Evolutionary conservation across 2,888 invertebrate species (phyloP).

Genomic region (Torymus auratus): DNA sequence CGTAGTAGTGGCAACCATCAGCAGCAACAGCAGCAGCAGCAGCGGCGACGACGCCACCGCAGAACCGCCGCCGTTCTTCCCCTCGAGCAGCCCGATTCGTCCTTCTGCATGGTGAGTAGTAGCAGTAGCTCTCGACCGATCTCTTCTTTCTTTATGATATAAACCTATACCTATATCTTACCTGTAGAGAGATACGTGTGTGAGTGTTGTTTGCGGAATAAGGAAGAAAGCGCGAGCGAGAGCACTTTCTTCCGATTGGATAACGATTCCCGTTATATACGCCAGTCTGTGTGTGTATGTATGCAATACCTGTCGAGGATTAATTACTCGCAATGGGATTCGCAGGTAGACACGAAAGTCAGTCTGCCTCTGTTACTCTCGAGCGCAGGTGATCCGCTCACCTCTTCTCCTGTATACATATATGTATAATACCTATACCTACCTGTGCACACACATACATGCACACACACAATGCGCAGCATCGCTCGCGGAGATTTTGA

Average conservation of each 20-base stretch:
- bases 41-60: neutral
- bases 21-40: neutral
- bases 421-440: neutral
- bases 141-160: too few species aligned
- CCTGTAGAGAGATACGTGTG: too few species aligned
- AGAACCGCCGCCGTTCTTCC: constrained; percentile 32
- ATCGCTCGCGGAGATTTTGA: constrained; percentile 30
- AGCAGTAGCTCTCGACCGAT: too few species aligned
- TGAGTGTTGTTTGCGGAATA: too few species aligned
- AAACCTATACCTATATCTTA: too few species aligned
- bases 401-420: too few species aligned
- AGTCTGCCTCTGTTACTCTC: too few species aligned
- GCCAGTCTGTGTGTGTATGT: too few species aligned
- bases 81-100: constrained; percentile 30
- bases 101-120: constrained; percentile 54
- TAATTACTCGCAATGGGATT: constrained; percentile 2
- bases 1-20: neutral
- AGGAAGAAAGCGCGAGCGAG: neutral
- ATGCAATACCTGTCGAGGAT: too few species aligned
- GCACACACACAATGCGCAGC: neutral
- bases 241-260: constrained; percentile 18
- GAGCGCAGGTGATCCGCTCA: too few species aligned
- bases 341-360: too few species aligned
- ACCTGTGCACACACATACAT: neutral
- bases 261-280: constrained; percentile 14